phyloP scores from a whole-genome alignment of 2,888 invertebrate genomes.

The Cylloceria caligata region DNA sequence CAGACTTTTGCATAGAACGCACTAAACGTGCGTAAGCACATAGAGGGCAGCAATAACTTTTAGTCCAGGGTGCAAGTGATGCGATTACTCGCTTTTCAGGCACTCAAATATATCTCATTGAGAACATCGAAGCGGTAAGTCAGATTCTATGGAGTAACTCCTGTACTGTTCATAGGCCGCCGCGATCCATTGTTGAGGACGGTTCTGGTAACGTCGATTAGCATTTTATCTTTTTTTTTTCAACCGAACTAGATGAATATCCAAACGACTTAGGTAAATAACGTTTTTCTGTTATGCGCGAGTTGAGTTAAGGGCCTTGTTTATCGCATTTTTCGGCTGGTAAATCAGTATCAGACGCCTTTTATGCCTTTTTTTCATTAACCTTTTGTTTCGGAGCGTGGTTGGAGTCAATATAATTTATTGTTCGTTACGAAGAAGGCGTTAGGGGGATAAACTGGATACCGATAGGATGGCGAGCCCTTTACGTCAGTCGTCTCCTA shows the following conservation, averaged over 20 bases:
- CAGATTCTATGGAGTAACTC: background rate
- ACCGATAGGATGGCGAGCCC: constrained; percentile 90
- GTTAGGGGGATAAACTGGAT: constrained; percentile 73
- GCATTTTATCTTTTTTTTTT: background rate
- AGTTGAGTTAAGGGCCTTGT: background rate
- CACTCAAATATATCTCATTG: too few relatives aligned
- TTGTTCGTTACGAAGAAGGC: constrained; percentile 63
- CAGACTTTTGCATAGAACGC: too few relatives aligned
- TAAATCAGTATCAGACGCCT: background rate
- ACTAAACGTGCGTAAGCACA: too few relatives aligned
- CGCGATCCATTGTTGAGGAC: constrained; percentile 25
- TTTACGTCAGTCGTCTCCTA: constrained; percentile 93
- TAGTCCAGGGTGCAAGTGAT: too few relatives aligned
- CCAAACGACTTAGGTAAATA: background rate
- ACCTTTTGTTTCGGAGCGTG: background rate
- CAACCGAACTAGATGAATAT: background rate
- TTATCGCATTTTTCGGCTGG: background rate
- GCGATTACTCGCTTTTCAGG: too few relatives aligned
- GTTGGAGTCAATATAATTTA: constrained; percentile 26
- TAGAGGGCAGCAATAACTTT: too few relatives aligned
- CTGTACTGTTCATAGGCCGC: background rate
- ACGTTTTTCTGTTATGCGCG: too few relatives aligned
- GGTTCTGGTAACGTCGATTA: constrained; percentile 23
- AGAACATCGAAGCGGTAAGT: constrained; percentile 14
- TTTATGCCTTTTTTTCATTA: background rate